Conservation (phyloP, 2,888 invertebrate genomes). For the Micoletzkya japonica region DNA sequence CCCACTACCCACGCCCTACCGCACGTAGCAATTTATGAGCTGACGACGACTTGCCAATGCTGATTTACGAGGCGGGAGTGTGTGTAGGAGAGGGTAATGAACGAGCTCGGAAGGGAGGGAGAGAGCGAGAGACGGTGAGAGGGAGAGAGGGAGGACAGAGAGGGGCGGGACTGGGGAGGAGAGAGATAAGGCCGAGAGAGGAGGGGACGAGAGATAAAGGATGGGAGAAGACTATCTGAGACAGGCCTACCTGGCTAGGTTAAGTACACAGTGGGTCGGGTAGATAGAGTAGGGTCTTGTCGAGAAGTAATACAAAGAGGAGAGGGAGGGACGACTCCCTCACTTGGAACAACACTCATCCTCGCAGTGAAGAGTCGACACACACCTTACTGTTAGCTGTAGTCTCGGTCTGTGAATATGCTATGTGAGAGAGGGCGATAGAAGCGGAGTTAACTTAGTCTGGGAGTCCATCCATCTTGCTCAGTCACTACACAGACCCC, state of each 20-base stretch:
- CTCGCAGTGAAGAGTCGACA: too few relatives aligned
- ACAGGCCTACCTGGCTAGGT: neutral
- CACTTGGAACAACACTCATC: neutral
- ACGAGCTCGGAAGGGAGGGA: neutral
- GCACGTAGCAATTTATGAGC: conserved; percentile 22
- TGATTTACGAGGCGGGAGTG: conserved; percentile 23
- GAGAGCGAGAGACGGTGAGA: neutral
- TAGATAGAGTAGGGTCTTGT: neutral
- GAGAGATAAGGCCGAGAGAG: conserved; percentile 8
- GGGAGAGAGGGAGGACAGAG: neutral
- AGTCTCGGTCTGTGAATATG: too few relatives aligned
- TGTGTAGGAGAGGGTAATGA: conserved; percentile 28
- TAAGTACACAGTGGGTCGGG: conserved; percentile 19
- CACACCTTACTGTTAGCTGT: too few relatives aligned
- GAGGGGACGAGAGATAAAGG: neutral
- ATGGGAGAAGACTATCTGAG: neutral
- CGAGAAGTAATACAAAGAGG: neutral
- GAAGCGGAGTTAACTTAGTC: too few relatives aligned
- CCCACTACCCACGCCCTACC: too few relatives aligned
- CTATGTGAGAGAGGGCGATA: neutral
- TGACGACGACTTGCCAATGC: conserved; percentile 23
- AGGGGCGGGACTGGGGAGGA: neutral
- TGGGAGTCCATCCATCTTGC: conserved; percentile 10
- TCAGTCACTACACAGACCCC: conserved; percentile 10
- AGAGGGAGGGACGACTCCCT: neutral